These are phyloP conservation scores for Rhopalosiphum nymphaeae DNA, from an alignment of 2,888 invertebrate genomes.

Conservation along the genomic window DNA sequence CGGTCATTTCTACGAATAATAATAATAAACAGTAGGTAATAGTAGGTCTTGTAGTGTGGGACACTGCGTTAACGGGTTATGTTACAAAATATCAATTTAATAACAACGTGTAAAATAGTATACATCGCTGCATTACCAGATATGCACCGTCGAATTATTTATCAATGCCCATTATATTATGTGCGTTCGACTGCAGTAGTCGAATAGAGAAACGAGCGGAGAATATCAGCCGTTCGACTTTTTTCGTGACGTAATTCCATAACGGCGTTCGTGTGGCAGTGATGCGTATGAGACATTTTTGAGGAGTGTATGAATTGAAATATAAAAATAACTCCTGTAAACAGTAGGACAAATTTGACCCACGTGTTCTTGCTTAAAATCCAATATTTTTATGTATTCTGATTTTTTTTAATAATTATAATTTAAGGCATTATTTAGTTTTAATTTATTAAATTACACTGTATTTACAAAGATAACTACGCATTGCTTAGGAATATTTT, in stretches of 20 bases:
- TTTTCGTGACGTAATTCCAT: background rate
- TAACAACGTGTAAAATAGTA: constrained; percentile 25
- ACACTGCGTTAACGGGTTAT: background rate
- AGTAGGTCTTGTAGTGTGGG: background rate
- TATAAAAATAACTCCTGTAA: background rate
- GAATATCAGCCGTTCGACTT: background rate
- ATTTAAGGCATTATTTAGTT: background rate
- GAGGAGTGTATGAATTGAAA: background rate
- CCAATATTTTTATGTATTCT: background rate
- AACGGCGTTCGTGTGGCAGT: background rate
- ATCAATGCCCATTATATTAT: constrained; percentile 6
- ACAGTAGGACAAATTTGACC: background rate
- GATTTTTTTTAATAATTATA: background rate
- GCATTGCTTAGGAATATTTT: background rate
- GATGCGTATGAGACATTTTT: background rate
- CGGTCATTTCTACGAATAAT: background rate
- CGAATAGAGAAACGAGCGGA: background rate
- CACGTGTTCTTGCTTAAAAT: background rate
- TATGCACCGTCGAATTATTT: background rate
- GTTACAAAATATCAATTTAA: constrained; percentile 53
- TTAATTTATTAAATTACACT: background rate
- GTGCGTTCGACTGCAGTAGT: no score
- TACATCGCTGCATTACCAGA: background rate
- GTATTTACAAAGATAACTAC: background rate
- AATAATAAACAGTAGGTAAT: constrained; percentile 3